phyloP scores from a whole-genome alignment of 1,140 invertebrate species.

The Dendroctonus ponderosae region DNA sequence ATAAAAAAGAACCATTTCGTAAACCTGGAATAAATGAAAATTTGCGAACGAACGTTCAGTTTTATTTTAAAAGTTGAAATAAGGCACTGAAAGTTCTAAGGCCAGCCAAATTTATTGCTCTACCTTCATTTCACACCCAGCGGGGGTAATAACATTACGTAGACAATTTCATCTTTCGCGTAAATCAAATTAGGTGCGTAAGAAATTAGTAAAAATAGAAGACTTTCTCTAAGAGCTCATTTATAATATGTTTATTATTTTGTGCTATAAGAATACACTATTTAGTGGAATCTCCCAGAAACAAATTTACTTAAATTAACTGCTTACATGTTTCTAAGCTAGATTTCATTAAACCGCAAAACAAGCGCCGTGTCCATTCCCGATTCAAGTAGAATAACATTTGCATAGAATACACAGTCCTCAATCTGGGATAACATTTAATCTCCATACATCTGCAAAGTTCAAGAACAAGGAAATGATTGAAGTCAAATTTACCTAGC shows the following conservation, averaged over 20 bases:
- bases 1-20: background rate
- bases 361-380: background rate
- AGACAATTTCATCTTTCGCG: conserved; percentile 18
- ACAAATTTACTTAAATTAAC: too few species aligned
- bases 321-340: too few species aligned
- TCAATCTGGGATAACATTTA: background rate
- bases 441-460: background rate
- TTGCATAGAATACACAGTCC: conserved; percentile 1
- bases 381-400: background rate
- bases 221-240: background rate
- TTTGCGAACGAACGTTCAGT: conserved; percentile 3
- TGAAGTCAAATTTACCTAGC: too few species aligned
- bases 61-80: conserved; percentile 11
- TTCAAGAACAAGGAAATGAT: background rate
- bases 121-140: conserved; percentile 10
- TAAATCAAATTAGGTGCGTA: conserved; percentile 6
- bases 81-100: conserved; percentile 7
- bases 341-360: too few species aligned
- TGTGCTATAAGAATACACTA: too few species aligned
- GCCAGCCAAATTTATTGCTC: conserved; percentile 9
- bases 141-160: conserved; percentile 14
- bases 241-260: too few species aligned
- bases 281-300: too few species aligned
- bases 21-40: conserved; percentile 3
- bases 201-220: conserved; percentile 7